Evolutionary conservation across 2,888 invertebrate species (phyloP).

Genomic region (Hofmannophila pseudospretella): DNA sequence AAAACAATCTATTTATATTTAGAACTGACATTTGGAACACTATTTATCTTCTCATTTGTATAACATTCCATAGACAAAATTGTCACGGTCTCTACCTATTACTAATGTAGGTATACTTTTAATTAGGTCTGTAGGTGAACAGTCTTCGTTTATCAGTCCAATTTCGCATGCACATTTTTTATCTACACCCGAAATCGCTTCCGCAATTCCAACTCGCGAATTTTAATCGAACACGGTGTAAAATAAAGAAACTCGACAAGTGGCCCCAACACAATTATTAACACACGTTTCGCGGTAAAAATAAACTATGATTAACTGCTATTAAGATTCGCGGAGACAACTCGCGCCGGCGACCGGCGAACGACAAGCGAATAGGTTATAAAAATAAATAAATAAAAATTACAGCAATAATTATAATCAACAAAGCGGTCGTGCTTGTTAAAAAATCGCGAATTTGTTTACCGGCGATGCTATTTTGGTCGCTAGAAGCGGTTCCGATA

Average conservation of each 20-base stretch:
- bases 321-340: constrained; percentile 74
- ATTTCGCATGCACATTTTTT: constrained; percentile 35
- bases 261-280: constrained; percentile 69
- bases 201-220: constrained; percentile 53
- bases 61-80: neutral
- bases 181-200: constrained; percentile 45
- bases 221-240: constrained; percentile 54
- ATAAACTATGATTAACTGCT: constrained; percentile 76
- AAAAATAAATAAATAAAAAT: constrained; percentile 46
- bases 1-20: constrained; percentile 22
- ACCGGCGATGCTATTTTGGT: constrained; percentile 62
- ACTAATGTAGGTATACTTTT: constrained; percentile 33
- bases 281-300: constrained; percentile 74
- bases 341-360: constrained; percentile 46
- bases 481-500: constrained; percentile 64
- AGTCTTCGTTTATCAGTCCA: constrained; percentile 34
- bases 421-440: constrained; percentile 40
- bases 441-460: constrained; percentile 64
- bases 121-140: constrained; percentile 38
- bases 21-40: constrained; percentile 31
- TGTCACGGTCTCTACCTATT: constrained; percentile 27
- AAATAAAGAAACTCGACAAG: constrained; percentile 61
- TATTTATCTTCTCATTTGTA: too few species aligned
- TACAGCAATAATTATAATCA: constrained; percentile 40
- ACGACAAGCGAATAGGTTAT: constrained; percentile 48